phyloP scores from a whole-genome alignment of 1,140 invertebrate species.

The Probaryconus sp. region DNA sequence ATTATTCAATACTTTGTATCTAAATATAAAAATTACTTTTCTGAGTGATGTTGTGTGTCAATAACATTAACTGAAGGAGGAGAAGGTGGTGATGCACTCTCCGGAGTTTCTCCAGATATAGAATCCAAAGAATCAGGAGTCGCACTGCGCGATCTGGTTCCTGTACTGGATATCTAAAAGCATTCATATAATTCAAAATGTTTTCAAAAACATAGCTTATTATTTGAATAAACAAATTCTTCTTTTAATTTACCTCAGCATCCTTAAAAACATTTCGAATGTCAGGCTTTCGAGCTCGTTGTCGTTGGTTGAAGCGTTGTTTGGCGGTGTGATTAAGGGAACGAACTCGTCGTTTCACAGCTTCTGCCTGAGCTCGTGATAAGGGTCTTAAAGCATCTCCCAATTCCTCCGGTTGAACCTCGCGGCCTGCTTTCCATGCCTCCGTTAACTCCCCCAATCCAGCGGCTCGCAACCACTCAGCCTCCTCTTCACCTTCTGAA shows the following conservation, averaged over 20 bases:
- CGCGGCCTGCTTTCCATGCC: constrained; percentile 80
- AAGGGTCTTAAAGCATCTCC: constrained; percentile 80
- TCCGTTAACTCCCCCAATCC: constrained; percentile 81
- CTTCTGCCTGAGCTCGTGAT: constrained; percentile 84
- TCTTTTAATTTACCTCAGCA: constrained; percentile 81
- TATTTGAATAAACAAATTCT: no score
- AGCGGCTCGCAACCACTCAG: constrained; percentile 80
- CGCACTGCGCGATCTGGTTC: constrained; percentile 88
- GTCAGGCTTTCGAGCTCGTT: constrained; percentile 84
- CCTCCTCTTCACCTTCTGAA: constrained; percentile 80
- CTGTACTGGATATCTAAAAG: constrained; percentile 82
- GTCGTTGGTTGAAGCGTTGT: constrained; percentile 81
- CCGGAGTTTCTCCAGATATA: constrained; percentile 79
- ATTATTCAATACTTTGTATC: no score
- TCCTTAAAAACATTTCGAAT: constrained; percentile 89
- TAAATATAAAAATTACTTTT: constrained; percentile 61
- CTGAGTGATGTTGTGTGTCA: constrained; percentile 61
- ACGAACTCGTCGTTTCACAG: constrained; percentile 85
- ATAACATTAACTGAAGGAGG: constrained; percentile 73
- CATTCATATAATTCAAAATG: not conserved
- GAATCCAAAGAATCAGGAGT: constrained; percentile 92
- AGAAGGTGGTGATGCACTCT: constrained; percentile 75
- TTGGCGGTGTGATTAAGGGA: constrained; percentile 88
- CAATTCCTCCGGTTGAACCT: constrained; percentile 80
- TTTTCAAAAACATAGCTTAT: not conserved